phyloP scores from a whole-genome alignment of 2,797 vertebrate genomes.

The Gadopsis bispinosus region DNA sequence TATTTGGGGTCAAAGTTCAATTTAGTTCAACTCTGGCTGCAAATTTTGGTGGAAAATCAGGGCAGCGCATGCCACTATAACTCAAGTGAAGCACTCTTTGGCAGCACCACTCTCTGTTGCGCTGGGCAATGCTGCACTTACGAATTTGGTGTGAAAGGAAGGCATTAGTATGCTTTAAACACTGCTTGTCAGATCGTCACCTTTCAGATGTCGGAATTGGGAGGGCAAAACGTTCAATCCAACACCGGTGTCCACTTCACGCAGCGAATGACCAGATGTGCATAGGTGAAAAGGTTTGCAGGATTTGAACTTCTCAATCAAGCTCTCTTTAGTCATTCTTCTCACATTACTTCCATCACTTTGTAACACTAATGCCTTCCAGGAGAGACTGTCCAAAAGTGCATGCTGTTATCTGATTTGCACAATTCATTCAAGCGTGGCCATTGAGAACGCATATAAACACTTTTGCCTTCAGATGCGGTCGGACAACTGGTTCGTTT shows the following conservation, averaged over 20 bases:
- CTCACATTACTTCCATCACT: not conserved
- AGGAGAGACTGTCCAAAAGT: not conserved
- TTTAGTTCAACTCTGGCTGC: slow-evolving; percentile 9
- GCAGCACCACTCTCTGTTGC: slow-evolving; percentile 12
- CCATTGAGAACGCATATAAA: not conserved
- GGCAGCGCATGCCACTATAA: not conserved
- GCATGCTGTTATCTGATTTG: not conserved
- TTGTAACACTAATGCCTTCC: not conserved
- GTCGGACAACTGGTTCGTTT: not conserved
- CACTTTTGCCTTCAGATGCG: not conserved
- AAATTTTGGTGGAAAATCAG: slow-evolving; percentile 32
- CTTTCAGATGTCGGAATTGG: not conserved
- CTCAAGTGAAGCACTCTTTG: slow-evolving; percentile 23
- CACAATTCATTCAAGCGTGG: not conserved
- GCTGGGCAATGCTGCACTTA: slow-evolving; percentile 5
- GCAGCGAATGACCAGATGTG: not conserved
- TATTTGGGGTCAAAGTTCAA: slow-evolving; percentile 22
- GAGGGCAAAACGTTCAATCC: not conserved
- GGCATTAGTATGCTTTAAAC: not conserved
- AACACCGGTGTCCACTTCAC: not conserved
- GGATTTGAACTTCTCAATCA: not conserved
- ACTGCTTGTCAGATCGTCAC: slow-evolving; percentile 5
- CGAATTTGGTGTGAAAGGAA: slow-evolving; percentile 5
- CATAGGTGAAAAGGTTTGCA: not conserved
- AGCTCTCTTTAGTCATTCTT: not conserved